Evolutionary conservation across 1,140 invertebrate species (phyloP).

Genomic region (Heliconius melpomene): DNA sequence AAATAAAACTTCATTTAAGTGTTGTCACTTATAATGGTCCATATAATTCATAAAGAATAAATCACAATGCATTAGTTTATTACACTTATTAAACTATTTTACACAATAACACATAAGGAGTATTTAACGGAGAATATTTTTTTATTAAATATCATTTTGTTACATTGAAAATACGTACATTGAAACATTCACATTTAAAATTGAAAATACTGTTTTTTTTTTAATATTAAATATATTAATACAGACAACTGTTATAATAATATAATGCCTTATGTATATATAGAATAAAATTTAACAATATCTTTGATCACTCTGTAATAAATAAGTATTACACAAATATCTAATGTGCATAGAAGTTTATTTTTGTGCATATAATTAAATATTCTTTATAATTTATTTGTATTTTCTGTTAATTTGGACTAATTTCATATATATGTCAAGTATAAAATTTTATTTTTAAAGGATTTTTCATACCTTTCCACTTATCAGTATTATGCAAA

Average conservation of each 20-base stretch:
- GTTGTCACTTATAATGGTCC: slow-evolving; percentile 74
- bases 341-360: slow-evolving; percentile 7
- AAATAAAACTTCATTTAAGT: slow-evolving; percentile 54
- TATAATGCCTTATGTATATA: slow-evolving; percentile 1
- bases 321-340: neutral
- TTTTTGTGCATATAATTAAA: slow-evolving; percentile 6
- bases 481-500: neutral
- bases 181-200: slow-evolving; percentile 35
- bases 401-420: neutral
- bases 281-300: slow-evolving; percentile 13
- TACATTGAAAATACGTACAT: slow-evolving; percentile 39
- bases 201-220: slow-evolving; percentile 29
- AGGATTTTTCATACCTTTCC: neutral
- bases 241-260: slow-evolving; percentile 7
- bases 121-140: slow-evolving; percentile 58
- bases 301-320: slow-evolving; percentile 10
- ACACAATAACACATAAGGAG: slow-evolving; percentile 68
- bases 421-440: neutral
- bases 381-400: neutral
- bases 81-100: slow-evolving; percentile 52
- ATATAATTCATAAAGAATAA: slow-evolving; percentile 78
- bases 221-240: slow-evolving; percentile 15
- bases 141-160: slow-evolving; percentile 42
- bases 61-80: slow-evolving; percentile 76
- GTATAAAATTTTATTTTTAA: neutral